phyloP scores from a whole-genome alignment of 2,797 vertebrate genomes.

The Remorina albescens region DNA sequence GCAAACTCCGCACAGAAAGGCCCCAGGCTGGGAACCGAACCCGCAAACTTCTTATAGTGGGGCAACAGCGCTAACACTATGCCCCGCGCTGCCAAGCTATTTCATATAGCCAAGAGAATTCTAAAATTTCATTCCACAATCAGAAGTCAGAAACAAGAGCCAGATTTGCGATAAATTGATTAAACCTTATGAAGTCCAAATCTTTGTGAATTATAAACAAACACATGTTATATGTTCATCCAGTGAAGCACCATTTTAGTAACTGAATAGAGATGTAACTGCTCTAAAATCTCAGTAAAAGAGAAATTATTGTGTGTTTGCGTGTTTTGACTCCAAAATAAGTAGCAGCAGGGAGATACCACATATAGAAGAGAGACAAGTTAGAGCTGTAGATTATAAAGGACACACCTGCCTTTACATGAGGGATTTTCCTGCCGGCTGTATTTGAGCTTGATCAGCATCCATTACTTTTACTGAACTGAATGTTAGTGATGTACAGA shows the following conservation, averaged over 20 bases:
- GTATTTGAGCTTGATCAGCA: conserved; percentile 1
- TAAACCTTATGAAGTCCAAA: background rate
- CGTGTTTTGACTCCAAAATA: background rate
- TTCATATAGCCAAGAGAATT: too few relatives aligned
- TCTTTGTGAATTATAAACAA: background rate
- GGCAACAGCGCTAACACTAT: too few relatives aligned
- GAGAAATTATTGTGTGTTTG: background rate
- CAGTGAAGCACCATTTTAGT: background rate
- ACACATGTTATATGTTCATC: background rate
- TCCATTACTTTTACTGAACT: conserved; percentile 21
- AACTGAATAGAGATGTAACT: background rate
- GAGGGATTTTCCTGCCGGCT: background rate
- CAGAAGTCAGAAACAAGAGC: background rate
- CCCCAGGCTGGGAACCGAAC: too few relatives aligned
- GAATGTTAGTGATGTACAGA: conserved; percentile 19
- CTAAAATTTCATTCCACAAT: background rate
- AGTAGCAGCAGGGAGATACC: background rate
- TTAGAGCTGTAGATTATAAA: background rate
- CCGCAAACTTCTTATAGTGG: too few relatives aligned
- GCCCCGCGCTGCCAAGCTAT: too few relatives aligned
- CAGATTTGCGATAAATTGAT: background rate
- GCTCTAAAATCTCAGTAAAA: background rate
- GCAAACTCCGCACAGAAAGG: too few relatives aligned
- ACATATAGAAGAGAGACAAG: background rate
- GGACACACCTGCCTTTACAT: background rate